Conservation (phyloP, 2,113 vertebrate genomes). For the Labeo catla region DNA sequence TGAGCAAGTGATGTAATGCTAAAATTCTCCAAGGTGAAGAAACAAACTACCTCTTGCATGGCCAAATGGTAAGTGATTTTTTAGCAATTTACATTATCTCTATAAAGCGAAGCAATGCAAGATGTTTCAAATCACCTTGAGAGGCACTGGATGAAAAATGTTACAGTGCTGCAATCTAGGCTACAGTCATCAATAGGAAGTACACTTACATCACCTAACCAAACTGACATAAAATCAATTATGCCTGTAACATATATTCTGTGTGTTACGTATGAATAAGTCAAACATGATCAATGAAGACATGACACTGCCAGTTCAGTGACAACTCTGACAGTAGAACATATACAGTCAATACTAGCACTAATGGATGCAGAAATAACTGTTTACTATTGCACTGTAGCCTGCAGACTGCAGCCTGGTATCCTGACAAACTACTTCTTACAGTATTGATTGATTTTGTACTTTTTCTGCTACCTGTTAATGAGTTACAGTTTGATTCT, state of each 20-base stretch:
- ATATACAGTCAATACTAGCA: neutral
- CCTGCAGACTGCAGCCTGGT: neutral
- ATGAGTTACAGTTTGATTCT: neutral
- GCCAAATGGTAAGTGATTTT: too few relatives aligned
- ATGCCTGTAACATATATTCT: neutral
- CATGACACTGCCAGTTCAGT: neutral
- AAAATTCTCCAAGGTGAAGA: neutral
- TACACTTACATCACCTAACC: neutral
- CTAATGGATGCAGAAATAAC: neutral
- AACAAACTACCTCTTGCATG: neutral
- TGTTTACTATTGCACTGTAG: neutral
- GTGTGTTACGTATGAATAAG: neutral
- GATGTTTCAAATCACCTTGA: neutral
- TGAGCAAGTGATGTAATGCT: too few relatives aligned
- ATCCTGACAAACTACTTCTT: neutral
- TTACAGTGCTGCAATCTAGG: neutral
- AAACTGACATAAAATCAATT: neutral
- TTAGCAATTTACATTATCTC: too few relatives aligned
- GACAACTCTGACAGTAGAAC: neutral
- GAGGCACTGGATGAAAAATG: neutral
- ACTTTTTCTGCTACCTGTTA: neutral
- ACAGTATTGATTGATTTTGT: neutral
- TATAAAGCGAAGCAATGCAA: too few relatives aligned
- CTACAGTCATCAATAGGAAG: neutral
- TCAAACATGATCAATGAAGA: neutral